A percentile compares a stretch with the other conserved stretches of the same genome.
Conservation (phyloP, 2,797 vertebrate genomes). For the Hyperoplus lanceolatus region DNA sequence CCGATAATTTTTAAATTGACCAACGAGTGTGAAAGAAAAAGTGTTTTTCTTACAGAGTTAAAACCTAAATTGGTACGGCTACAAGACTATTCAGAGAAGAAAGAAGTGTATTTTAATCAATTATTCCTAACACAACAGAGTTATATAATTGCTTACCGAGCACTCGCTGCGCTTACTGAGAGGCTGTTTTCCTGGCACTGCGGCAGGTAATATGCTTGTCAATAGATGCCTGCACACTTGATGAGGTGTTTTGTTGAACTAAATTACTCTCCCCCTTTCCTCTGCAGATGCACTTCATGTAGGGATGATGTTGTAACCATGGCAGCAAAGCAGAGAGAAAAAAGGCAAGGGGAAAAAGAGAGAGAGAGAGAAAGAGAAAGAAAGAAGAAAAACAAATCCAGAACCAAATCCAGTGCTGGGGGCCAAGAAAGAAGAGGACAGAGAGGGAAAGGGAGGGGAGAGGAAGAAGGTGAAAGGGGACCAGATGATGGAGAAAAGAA, state of each 20-base stretch:
- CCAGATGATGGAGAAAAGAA: slow-evolving; percentile 59
- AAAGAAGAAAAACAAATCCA: slow-evolving; percentile 79
- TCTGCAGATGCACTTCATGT: slow-evolving; percentile 91
- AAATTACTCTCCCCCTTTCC: slow-evolving; percentile 65
- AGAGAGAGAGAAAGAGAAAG: slow-evolving; percentile 40
- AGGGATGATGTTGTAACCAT: slow-evolving; percentile 80
- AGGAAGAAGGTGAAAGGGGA: slow-evolving; percentile 54
- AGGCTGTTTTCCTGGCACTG: slow-evolving; percentile 57
- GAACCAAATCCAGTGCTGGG: slow-evolving; percentile 78
- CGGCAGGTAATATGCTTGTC: slow-evolving; percentile 62
- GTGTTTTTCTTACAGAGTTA: slow-evolving; percentile 3
- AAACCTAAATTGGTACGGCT: slow-evolving; percentile 19
- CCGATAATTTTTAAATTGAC: slow-evolving; percentile 38
- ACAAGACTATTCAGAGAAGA: slow-evolving; percentile 32
- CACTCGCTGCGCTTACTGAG: slow-evolving; percentile 2
- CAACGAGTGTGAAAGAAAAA: slow-evolving; percentile 20
- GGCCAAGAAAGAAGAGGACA: slow-evolving; percentile 58
- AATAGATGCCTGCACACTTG: slow-evolving; percentile 68
- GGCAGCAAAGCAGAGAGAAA: slow-evolving; percentile 77
- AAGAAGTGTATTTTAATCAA: slow-evolving; percentile 56
- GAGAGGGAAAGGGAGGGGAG: slow-evolving; percentile 50
- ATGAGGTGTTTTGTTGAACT: slow-evolving; percentile 76
- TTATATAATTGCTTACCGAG: slow-evolving; percentile 48
- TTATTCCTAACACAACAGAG: slow-evolving; percentile 64
- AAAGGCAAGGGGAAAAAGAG: slow-evolving; percentile 45